Percentiles rank a stretch among this genome's conserved stretches.
Conservation (phyloP, 1,140 invertebrate genomes). For the Probaryconus sp. region DNA sequence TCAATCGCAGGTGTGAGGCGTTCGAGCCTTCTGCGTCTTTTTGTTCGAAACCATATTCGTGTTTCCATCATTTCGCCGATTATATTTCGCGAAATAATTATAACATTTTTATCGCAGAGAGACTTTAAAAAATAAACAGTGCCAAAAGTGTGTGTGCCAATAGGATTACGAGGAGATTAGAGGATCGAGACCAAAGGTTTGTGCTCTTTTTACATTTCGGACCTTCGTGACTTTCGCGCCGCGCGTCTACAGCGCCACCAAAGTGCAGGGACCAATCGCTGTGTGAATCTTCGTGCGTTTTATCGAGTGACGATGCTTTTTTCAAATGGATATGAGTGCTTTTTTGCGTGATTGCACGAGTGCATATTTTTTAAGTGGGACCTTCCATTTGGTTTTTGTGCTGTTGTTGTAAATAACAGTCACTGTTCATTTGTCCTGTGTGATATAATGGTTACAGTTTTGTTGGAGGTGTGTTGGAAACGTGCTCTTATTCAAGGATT, state of each 20-base stretch:
- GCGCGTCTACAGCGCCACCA: slow-evolving; percentile 9
- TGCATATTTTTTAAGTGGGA: too few species aligned
- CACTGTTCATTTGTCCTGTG: too few species aligned
- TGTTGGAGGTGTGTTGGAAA: too few species aligned
- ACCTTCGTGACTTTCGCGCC: slow-evolving; percentile 50
- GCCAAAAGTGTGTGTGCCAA: slow-evolving; percentile 76
- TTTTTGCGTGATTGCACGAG: too few species aligned
- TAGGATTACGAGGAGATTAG: slow-evolving; percentile 66
- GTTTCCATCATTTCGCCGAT: slow-evolving; percentile 15
- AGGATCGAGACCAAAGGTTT: slow-evolving; percentile 63
- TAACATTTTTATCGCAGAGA: slow-evolving; percentile 34
- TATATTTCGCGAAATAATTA: slow-evolving; percentile 41
- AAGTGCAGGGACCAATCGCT: slow-evolving; percentile 15
- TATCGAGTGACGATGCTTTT: slow-evolving; percentile 6
- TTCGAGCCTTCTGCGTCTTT: slow-evolving; percentile 51
- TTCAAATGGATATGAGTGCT: too few species aligned
- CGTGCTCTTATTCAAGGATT: too few species aligned
- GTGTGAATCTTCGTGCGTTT: neutral
- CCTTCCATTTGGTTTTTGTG: too few species aligned
- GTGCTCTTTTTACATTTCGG: slow-evolving; percentile 63
- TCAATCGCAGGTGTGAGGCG: slow-evolving; percentile 55
- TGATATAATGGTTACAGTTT: too few species aligned
- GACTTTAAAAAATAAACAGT: slow-evolving; percentile 59
- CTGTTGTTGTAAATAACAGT: too few species aligned
- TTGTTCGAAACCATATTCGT: slow-evolving; percentile 11